Conservation (phyloP, 2,888 invertebrate genomes). For the Clistopyga incitator region DNA sequence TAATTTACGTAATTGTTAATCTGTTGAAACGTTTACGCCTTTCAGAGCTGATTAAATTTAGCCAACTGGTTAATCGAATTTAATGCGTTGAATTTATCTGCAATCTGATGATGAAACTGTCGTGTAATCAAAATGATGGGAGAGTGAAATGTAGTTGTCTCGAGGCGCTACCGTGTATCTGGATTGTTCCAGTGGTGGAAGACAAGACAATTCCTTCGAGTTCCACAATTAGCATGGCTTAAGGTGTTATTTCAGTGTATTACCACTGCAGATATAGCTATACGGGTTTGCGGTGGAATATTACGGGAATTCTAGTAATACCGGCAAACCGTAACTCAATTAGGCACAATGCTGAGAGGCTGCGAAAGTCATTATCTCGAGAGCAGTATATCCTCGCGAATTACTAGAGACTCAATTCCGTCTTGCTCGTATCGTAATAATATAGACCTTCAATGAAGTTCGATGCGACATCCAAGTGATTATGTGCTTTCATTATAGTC, state of each 20-base stretch:
- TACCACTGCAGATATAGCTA: not conserved
- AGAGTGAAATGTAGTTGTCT: not conserved
- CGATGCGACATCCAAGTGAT: not conserved
- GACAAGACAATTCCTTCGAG: not conserved
- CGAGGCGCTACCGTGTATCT: not conserved
- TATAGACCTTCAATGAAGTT: not conserved
- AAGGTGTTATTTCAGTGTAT: conserved; percentile 2
- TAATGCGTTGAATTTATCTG: no score
- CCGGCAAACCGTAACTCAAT: not conserved
- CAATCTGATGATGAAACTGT: not conserved
- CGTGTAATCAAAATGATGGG: not conserved
- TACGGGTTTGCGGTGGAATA: not conserved
- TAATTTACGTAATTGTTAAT: no score
- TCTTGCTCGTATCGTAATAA: not conserved
- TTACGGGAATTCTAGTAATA: not conserved
- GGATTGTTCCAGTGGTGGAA: not conserved
- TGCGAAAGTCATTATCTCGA: not conserved
- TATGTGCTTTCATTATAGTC: no score
- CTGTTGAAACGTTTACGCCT: no score
- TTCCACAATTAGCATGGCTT: not conserved
- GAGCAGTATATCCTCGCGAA: not conserved
- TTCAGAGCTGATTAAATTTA: no score
- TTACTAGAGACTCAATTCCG: not conserved
- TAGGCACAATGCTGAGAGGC: not conserved
- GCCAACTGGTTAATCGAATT: no score